These are phyloP conservation scores for Anabacerthia variegaticeps DNA, from an alignment of 2,797 vertebrate species.

Conservation along the genomic window DNA sequence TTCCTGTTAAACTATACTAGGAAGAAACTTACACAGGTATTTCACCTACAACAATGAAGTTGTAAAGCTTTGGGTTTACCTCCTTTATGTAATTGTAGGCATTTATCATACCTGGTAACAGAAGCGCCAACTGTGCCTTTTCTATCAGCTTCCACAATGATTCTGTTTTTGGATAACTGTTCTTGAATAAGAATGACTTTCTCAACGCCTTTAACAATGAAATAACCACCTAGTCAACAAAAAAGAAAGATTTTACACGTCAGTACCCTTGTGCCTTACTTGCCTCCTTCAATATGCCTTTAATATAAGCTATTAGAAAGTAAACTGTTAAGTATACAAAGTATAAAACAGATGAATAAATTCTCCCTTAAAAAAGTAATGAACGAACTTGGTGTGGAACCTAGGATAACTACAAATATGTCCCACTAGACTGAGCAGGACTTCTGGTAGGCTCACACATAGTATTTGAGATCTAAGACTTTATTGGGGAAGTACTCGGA, in stretches of 20 bases:
- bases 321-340: neutral
- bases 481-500: neutral
- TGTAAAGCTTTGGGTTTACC: neutral
- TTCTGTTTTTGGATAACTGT: constrained; percentile 97
- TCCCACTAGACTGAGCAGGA: neutral
- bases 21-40: neutral
- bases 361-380: neutral
- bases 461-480: neutral
- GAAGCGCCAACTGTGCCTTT: constrained; percentile 97
- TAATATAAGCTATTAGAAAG: neutral
- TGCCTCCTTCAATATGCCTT: neutral
- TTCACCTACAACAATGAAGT: neutral
- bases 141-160: constrained; percentile 96
- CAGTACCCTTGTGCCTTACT: neutral
- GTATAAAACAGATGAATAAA: neutral
- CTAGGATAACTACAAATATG: neutral
- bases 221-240: constrained; percentile 88
- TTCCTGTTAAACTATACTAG: neutral
- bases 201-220: constrained; percentile 97
- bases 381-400: neutral
- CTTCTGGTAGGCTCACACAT: neutral
- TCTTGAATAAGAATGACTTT: constrained; percentile 99
- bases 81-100: neutral
- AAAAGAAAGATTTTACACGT: constrained; percentile 4
- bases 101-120: constrained; percentile 88